Conservation (phyloP, 2,888 invertebrate species). For the Eupithecia abbreviata region DNA sequence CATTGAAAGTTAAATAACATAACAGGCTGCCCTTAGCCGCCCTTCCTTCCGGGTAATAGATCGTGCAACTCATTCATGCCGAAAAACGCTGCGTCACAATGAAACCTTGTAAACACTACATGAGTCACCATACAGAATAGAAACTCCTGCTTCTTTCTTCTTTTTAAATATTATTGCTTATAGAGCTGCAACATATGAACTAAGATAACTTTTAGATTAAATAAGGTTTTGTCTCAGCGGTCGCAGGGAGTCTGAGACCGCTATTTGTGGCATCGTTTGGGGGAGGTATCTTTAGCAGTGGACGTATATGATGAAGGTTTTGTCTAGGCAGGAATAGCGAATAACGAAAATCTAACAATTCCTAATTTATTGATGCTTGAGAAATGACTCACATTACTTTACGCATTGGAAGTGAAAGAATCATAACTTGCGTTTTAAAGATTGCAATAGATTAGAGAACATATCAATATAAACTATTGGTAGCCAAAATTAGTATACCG, state of each 20-base stretch:
- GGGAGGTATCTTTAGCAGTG: too few relatives aligned
- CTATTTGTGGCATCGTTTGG: too few relatives aligned
- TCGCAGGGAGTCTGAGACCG: too few relatives aligned
- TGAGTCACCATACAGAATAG: conserved; percentile 37
- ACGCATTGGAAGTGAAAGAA: neutral
- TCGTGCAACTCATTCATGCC: conserved; percentile 70
- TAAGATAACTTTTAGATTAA: neutral
- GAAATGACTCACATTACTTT: neutral
- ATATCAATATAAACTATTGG: too few relatives aligned
- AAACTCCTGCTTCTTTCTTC: conserved; percentile 11
- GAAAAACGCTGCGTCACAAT: conserved; percentile 62
- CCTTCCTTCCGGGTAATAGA: conserved; percentile 47
- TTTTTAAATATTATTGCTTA: neutral
- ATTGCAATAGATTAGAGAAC: neutral
- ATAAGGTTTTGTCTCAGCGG: neutral
- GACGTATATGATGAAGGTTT: neutral
- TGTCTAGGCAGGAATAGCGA: neutral
- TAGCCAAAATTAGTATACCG: neutral
- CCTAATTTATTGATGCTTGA: neutral
- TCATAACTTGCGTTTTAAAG: neutral
- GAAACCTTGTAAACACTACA: conserved; percentile 58
- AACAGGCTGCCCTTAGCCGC: conserved; percentile 54
- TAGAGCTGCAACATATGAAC: neutral
- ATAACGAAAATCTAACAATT: neutral
- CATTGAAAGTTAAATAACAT: conserved; percentile 65